Evolutionary conservation across 2,113 vertebrate genomes (phyloP), one percentile per base, ranked within the genome.

Genomic region (Ptilorrhoa leucosticta): DNA sequence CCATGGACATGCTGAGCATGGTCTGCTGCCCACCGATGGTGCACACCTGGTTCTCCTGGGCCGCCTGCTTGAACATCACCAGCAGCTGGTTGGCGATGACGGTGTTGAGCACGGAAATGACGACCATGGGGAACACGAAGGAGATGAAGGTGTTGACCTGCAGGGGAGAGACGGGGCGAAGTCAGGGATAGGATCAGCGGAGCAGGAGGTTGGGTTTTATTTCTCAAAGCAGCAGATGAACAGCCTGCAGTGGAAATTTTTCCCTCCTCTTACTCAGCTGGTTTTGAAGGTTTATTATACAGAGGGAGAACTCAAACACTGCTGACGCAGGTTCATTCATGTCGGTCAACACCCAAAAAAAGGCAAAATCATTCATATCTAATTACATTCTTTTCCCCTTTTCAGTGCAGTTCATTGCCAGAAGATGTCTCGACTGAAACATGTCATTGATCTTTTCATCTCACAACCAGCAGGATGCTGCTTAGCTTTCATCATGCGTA

Each of bases 31-130:
- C 98, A 1, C 98, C 98, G 0, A 98, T 97, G 51, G 98, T 97
- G 96, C 98, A 98, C 48, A 98, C 97, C 18, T 98, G 98, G 97
- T 98, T 99, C 26, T 99, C 99, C 94, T 99, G 99, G 11, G 98
- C 98, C 0, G 99, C 98, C 93, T 99, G 99, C 31, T 89, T 98
- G 90, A 99, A 99, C 99, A 99, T 99, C 61, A 98, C 87, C 24
- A 99, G 98, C 83, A 99, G 98, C 96, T 99, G 99, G 97, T 99
- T 99, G 97, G 99, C 99, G 2, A 99, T 99, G 96, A 99, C 44
- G 35, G 99, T 99, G 89, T 99, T 99, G 92, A 99, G 97, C 76
- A 98, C 95, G 0, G 99, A 99, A 73, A 99, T 99, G 96, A 98
- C 97, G 6, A 98, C 97, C 99, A 99, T 99, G 63, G 99, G 99